Evolutionary conservation across 23 tunicate species (phyloP), one percentile per base, ranked within the genome.

Genomic region (Botrylloides violaceus): DNA sequence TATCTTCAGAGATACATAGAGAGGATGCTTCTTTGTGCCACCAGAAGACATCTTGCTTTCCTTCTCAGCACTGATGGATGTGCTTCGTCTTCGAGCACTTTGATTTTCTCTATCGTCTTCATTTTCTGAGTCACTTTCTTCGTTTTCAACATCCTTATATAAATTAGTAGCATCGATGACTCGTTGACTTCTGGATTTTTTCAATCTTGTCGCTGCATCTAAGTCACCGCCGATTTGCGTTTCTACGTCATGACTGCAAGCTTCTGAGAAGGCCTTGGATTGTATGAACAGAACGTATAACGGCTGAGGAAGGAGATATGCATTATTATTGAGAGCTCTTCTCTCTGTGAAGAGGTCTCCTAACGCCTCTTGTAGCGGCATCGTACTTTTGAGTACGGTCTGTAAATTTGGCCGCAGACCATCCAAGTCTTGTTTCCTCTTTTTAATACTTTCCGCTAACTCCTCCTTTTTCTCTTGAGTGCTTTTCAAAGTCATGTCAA

Each of bases 291-390:
- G 76, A 21, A 81, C 96, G 72, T 75, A 87, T 35, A 87, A 32
- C 4, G 96, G 96, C 4, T 82, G 70, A 2, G 96, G 96, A 7
- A 87, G 65, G 21, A 87, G 71, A 15, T 53, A 27, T 0, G 96
- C 83, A n/a, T 64, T 50, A 0, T 81, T 83, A 38, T 87, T 62
- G 25, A 75, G 83, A 24, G 71, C 63, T 25, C 60, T 70, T 18
- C 35, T 62, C 28, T 81, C 29, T 34, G 79, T 77, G 1, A 87
- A 56, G 2, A 79, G 87, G 4, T 82, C 36, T 32, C 79, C 63
- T 43, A 87, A 62, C 4, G 72, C 76, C n/a, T 87, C 96, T 71
- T 87, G 96, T 50, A 87, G 58, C 28, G 87, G 87, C 57, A 87
- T 71, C 12, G 96, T 76, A 25, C 74, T 64, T 77, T 81, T 81